Base-by-base conservation (phyloP, 2,888 invertebrate genomes). In the Serrognathus titanus region DNA sequence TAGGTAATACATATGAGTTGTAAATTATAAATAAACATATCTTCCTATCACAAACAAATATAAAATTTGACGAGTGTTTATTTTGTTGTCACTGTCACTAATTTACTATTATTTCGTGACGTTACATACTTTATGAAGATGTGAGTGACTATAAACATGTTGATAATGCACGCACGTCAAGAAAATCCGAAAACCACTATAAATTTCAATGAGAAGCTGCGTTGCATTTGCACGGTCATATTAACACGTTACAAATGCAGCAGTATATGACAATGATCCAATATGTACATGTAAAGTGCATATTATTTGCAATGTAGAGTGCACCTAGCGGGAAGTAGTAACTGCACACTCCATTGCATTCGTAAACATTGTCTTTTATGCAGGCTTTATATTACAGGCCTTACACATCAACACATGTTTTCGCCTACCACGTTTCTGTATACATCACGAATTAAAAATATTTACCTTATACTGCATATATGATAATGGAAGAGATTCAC, bases 241-340 rank as follows among this genome's bases (percentile, higher is more conserved):
- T 57, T 57, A 57, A 57, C 57, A 57, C 53, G 57, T 57, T 57
- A 52, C 55, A 46, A 51, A 48, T 52, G 52, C 16, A 52, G 51
- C 53, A 51, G 57, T 57, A 52, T 52, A 31, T 37, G 35, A 31
- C 52, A 45, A 52, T 41, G 36, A 41, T 39, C 52, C 57, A 57
- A 57, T 57, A 53, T 52, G 52, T 53, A 52, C 48, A 40, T 57
- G 57, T 52, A 57, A 57, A 57, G 53, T 57, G 48, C 53, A 52
- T 48, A 57, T 57, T 57, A 52, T 31, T 31, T 31, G 24, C 24
- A 31, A 31, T 31, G 24, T 31, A 31, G 24, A 31, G 24, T 31
- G 24, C 24, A 31, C 24, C 24, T 31, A 31, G 24, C 24, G 24
- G 24, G 24, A 31, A 31, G 24, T 31, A 31, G 24, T 31, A 43